phyloP scores from a whole-genome alignment of 2,113 vertebrate species.

The Oophaga pumilio region DNA sequence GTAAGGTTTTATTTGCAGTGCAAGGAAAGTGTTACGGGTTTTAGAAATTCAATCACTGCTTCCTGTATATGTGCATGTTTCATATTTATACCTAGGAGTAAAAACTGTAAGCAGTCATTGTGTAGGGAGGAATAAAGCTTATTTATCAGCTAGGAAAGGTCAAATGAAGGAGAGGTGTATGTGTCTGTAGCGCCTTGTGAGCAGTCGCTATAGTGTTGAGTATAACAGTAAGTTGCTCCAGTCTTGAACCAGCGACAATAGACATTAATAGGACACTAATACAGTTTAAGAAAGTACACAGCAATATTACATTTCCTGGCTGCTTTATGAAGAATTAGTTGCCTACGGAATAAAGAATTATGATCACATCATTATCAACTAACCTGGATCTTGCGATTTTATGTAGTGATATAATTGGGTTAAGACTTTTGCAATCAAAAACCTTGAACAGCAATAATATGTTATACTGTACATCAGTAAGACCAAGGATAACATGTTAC shows the following conservation, averaged over 20 bases:
- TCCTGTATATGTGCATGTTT: conserved; percentile 8
- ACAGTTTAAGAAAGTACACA: too few species aligned
- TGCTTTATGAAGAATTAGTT: too few species aligned
- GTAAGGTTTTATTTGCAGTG: conserved; percentile 14
- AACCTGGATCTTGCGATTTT: too few species aligned
- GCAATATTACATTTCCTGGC: too few species aligned
- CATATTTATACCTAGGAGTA: conserved; percentile 6
- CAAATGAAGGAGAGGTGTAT: not conserved
- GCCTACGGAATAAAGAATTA: too few species aligned
- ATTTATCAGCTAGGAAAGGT: not conserved
- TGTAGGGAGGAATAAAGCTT: not conserved
- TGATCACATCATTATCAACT: too few species aligned
- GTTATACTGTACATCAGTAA: too few species aligned
- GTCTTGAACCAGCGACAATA: not conserved
- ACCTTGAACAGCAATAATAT: too few species aligned
- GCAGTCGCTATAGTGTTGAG: not conserved
- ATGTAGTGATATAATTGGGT: too few species aligned
- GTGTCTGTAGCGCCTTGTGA: not conserved
- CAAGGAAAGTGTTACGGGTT: not conserved
- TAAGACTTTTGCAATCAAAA: too few species aligned
- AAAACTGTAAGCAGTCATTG: not conserved
- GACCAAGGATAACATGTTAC: too few species aligned
- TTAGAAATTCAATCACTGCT: conserved; percentile 16
- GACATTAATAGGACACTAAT: too few species aligned
- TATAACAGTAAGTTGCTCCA: not conserved